These are phyloP conservation scores for Glossosoma conforme DNA, from an alignment of 1,140 invertebrate species.

Conservation along the genomic window DNA sequence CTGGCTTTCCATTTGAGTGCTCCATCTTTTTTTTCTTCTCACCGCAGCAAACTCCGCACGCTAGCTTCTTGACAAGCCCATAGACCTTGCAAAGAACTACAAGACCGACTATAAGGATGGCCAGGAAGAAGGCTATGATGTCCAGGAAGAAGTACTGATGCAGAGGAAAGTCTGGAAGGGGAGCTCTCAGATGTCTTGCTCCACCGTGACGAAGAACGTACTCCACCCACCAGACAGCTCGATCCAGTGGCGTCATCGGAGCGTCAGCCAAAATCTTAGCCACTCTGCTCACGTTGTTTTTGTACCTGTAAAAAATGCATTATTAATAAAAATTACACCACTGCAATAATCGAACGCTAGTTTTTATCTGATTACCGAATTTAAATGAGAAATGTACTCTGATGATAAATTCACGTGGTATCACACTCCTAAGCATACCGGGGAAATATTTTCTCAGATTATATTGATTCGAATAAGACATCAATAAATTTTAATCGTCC, in stretches of 20 bases:
- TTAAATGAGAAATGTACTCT: not conserved
- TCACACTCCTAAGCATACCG: too few relatives aligned
- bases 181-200: slow-evolving; percentile 47
- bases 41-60: too few relatives aligned
- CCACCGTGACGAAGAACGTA: slow-evolving; percentile 47
- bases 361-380: not conserved
- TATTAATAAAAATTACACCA: not conserved
- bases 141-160: slow-evolving; percentile 51
- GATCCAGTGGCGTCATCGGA: slow-evolving; percentile 39
- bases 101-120: not conserved
- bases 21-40: too few relatives aligned
- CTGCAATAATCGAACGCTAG: not conserved
- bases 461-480: too few relatives aligned
- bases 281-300: slow-evolving; percentile 35
- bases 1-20: too few relatives aligned
- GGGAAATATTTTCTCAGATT: too few relatives aligned
- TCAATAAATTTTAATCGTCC: too few relatives aligned
- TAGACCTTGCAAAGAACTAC: not conserved
- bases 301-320: slow-evolving; percentile 30
- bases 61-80: not conserved
- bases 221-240: slow-evolving; percentile 49
- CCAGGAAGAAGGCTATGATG: slow-evolving; percentile 34
- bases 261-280: slow-evolving; percentile 35
- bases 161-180: slow-evolving; percentile 45
- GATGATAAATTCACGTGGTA: too few relatives aligned